Conservation (phyloP, 2,113 vertebrate genomes). For the Pithys albifrons region DNA sequence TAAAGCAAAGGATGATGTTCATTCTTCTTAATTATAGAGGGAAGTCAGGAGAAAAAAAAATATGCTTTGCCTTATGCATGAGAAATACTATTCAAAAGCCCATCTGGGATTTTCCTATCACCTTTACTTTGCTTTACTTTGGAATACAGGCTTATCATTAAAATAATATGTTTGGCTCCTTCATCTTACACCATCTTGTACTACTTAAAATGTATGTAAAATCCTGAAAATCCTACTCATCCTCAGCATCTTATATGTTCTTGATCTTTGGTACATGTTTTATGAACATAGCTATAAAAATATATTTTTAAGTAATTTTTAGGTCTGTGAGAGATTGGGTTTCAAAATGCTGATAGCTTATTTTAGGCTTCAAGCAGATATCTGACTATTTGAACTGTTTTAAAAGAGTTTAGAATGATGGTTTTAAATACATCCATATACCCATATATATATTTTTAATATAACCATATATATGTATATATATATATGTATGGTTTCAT, state of each 20-base stretch:
- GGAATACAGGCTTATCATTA: conserved; percentile 37
- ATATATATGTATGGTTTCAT: background rate
- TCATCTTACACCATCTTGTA: conserved; percentile 28
- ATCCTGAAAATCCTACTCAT: conserved; percentile 15
- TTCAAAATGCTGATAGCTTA: background rate
- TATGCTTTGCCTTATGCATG: background rate
- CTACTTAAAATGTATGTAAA: conserved; percentile 34
- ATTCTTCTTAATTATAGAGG: conserved; percentile 49
- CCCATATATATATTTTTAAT: background rate
- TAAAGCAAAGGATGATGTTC: conserved; percentile 7
- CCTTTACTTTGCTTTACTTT: conserved; percentile 12
- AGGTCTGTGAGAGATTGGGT: background rate
- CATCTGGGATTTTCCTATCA: background rate
- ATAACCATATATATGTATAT: background rate
- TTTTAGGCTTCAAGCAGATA: background rate
- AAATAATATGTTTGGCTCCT: conserved; percentile 45
- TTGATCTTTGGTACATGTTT: conserved; percentile 37
- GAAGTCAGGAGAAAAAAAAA: background rate
- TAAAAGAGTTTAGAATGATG: background rate
- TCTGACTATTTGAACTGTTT: background rate
- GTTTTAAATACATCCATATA: background rate
- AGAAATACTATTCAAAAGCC: conserved; percentile 23
- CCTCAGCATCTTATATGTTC: background rate
- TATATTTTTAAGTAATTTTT: background rate
- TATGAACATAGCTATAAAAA: conserved; percentile 33